A percentile compares a stretch with the other conserved stretches of the same genome.
phyloP scores from a whole-genome alignment of 2,113 vertebrate species.

The Crotalus viridis region DNA sequence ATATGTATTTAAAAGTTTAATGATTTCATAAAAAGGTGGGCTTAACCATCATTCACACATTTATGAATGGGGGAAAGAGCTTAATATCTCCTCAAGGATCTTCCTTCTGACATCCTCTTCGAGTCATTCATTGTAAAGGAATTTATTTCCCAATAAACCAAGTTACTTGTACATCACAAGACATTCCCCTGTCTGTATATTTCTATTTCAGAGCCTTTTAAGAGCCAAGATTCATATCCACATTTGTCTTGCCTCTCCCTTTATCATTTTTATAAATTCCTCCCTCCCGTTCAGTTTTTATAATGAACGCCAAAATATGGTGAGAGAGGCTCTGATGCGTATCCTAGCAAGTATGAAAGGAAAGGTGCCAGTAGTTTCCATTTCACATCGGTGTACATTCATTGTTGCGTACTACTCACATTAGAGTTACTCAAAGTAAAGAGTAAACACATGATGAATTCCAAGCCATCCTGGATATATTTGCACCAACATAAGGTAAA shows the following conservation, averaged over 20 bases:
- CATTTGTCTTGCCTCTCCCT: conserved; percentile 1
- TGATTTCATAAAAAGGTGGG: neutral
- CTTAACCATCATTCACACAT: neutral
- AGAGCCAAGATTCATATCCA: neutral
- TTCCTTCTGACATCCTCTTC: neutral
- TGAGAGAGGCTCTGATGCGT: neutral
- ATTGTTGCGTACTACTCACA: neutral
- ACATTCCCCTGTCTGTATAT: neutral
- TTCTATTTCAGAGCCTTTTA: conserved; percentile 1
- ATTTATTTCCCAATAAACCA: conserved; percentile 22
- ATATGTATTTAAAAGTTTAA: neutral
- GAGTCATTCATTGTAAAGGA: neutral
- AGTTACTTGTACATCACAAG: neutral
- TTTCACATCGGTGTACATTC: conserved; percentile 1
- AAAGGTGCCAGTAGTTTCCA: neutral
- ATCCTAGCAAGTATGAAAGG: neutral
- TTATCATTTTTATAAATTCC: conserved; percentile 1
- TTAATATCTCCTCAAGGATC: neutral
- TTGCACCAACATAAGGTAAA: neutral
- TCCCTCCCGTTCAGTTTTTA: neutral
- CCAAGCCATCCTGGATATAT: neutral
- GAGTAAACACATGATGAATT: neutral
- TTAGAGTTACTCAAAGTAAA: neutral
- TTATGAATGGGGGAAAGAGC: neutral
- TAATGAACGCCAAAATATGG: conserved; percentile 11